These are phyloP conservation scores for Athalia cordata DNA, from an alignment of 2,888 invertebrate species.

Conservation along the genomic window DNA sequence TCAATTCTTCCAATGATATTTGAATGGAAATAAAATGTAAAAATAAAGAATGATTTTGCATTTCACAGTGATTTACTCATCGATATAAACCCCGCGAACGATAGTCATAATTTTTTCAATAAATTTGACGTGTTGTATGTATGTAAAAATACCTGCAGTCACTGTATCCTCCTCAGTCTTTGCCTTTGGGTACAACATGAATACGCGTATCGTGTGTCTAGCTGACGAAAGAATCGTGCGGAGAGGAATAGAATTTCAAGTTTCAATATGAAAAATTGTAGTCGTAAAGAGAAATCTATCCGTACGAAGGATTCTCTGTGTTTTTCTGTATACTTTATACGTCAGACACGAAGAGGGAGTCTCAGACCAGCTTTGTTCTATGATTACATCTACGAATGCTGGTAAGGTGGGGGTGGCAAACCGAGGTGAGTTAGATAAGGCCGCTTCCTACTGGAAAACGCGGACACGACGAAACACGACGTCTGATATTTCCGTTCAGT, in stretches of 20 bases:
- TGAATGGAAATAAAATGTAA: neutral
- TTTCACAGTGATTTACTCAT: no score
- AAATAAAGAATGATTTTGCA: neutral
- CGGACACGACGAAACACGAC: conserved; percentile 31
- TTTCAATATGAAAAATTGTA: conserved; percentile 47
- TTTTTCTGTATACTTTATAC: conserved; percentile 1
- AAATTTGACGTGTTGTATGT: no score
- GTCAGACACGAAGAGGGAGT: conserved; percentile 42
- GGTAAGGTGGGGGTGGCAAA: conserved; percentile 27
- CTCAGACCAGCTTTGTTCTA: conserved; percentile 39
- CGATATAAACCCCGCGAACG: no score
- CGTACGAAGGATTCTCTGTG: conserved; percentile 10
- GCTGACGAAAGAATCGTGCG: neutral
- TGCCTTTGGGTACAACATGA: neutral
- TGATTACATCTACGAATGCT: conserved; percentile 44
- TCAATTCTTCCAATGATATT: no score
- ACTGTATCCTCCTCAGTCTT: neutral
- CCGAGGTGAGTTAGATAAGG: conserved; percentile 29
- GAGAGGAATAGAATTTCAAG: conserved; percentile 31
- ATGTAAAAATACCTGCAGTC: neutral
- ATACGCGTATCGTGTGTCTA: neutral
- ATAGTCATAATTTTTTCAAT: no score
- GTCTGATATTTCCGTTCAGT: conserved; percentile 43
- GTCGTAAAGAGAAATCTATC: conserved; percentile 43
- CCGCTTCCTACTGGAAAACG: conserved; percentile 27